phyloP scores from a whole-genome alignment of 2,888 invertebrate genomes.

The Mesorhabditis spiculigera region DNA sequence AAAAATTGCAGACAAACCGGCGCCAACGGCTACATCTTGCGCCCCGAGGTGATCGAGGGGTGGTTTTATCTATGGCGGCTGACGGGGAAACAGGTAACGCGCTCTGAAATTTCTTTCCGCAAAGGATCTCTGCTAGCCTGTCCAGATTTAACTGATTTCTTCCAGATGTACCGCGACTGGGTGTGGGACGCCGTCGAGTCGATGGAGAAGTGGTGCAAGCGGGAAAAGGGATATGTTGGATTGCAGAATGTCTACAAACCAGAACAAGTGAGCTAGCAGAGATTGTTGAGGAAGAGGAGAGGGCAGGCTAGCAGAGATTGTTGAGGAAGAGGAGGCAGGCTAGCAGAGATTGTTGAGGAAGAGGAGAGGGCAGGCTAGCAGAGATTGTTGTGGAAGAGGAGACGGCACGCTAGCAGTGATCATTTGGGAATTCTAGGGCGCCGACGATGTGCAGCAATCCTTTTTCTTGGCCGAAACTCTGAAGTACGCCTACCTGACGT shows the following conservation, averaged over 20 bases:
- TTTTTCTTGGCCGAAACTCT: slow-evolving; percentile 97
- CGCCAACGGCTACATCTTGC: slow-evolving; percentile 89
- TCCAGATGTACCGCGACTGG: slow-evolving; percentile 91
- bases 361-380: too few relatives aligned
- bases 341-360: too few relatives aligned
- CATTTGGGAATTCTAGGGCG: slow-evolving; percentile 18
- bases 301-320: too few relatives aligned
- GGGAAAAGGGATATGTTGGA: slow-evolving; percentile 87
- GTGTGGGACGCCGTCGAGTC: slow-evolving; percentile 93
- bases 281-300: too few relatives aligned
- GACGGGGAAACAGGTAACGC: slow-evolving; percentile 68
- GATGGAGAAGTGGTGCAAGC: slow-evolving; percentile 79
- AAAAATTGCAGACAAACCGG: slow-evolving; percentile 55
- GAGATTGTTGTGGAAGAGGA: too few relatives aligned
- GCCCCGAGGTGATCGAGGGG: slow-evolving; percentile 93
- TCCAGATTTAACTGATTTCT: slow-evolving; percentile 15
- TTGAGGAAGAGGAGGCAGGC: too few relatives aligned
- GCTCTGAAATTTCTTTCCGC: neutral
- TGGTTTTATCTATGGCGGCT: slow-evolving; percentile 95
- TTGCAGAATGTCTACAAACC: slow-evolving; percentile 83
- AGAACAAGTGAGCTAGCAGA: slow-evolving; percentile 59
- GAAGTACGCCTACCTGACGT: slow-evolving; percentile 85
- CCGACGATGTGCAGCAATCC: slow-evolving; percentile 97
- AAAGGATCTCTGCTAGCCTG: neutral
- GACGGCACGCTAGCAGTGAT: too few relatives aligned